Evolutionary conservation across 2,797 vertebrate species (phyloP).

Genomic region (Salmo trutta): DNA sequence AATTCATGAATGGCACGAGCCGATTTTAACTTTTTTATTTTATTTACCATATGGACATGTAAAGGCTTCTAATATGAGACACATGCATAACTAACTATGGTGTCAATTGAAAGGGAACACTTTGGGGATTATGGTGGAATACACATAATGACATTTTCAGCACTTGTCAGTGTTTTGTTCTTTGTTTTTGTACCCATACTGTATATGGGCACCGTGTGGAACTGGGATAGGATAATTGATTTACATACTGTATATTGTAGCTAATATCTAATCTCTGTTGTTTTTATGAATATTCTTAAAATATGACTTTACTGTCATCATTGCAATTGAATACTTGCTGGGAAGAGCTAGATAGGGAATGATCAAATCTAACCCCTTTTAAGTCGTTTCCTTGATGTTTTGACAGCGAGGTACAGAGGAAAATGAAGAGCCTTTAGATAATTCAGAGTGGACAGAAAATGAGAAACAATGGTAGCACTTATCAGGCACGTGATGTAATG

Average conservation of each 20-base stretch:
- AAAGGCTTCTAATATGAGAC: neutral
- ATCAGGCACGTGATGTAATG: constrained; percentile 71
- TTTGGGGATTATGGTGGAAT: neutral
- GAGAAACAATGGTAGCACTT: constrained; percentile 64
- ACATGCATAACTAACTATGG: neutral
- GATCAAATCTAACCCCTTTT: constrained; percentile 39
- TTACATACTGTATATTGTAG: constrained; percentile 5
- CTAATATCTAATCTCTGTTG: neutral
- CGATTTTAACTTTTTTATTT: neutral
- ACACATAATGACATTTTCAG: too few species aligned
- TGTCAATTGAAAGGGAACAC: neutral
- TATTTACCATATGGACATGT: neutral
- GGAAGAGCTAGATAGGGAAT: constrained; percentile 30
- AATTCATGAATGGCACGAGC: constrained; percentile 16
- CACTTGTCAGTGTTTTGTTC: too few species aligned
- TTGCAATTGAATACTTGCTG: constrained; percentile 53
- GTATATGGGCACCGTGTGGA: too few species aligned
- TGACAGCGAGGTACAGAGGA: constrained; percentile 38
- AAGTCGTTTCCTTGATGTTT: constrained; percentile 50
- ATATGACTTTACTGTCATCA: constrained; percentile 44
- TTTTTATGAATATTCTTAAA: constrained; percentile 14
- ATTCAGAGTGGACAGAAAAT: constrained; percentile 58
- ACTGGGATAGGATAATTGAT: neutral
- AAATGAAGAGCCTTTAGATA: constrained; percentile 55
- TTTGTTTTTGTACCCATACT: too few species aligned